Evolutionary conservation across 2,888 invertebrate genomes (phyloP).

Genomic region (Eremobia ochroleuca): DNA sequence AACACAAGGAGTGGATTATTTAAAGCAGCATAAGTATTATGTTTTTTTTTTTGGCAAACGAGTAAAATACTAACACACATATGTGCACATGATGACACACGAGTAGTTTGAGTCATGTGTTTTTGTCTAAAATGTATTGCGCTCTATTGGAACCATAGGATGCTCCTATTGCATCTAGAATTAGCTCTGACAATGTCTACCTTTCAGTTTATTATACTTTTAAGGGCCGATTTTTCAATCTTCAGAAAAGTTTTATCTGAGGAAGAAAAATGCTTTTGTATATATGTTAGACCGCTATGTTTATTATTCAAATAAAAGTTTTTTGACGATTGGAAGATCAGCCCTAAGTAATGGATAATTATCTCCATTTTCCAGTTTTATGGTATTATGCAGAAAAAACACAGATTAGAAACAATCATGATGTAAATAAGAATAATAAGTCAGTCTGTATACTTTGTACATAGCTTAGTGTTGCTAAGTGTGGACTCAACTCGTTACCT

Average conservation of each 20-base stretch:
- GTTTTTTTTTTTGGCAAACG: background rate
- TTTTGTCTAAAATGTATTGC: conserved; percentile 4
- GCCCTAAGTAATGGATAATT: background rate
- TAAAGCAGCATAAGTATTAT: background rate
- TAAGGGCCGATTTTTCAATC: background rate
- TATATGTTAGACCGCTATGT: background rate
- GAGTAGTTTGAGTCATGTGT: background rate
- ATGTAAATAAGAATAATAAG: conserved; percentile 44
- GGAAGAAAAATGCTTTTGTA: background rate
- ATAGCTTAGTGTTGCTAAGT: conserved; percentile 37
- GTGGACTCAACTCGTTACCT: conserved; percentile 27
- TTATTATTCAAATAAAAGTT: conserved; percentile 7
- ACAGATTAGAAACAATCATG: background rate
- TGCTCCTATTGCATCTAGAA: background rate
- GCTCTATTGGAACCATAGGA: conserved; percentile 3
- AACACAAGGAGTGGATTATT: background rate
- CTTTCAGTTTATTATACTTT: background rate
- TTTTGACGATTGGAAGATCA: background rate
- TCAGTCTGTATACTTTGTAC: conserved; percentile 45
- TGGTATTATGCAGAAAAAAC: background rate
- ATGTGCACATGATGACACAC: background rate
- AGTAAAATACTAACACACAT: background rate
- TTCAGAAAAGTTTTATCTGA: background rate
- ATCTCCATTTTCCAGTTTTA: background rate
- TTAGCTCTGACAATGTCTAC: background rate